Evolutionary conservation across 2,113 vertebrate species (phyloP), one percentile per base, ranked within the genome.

Genomic region (Halcyon malimbica): DNA sequence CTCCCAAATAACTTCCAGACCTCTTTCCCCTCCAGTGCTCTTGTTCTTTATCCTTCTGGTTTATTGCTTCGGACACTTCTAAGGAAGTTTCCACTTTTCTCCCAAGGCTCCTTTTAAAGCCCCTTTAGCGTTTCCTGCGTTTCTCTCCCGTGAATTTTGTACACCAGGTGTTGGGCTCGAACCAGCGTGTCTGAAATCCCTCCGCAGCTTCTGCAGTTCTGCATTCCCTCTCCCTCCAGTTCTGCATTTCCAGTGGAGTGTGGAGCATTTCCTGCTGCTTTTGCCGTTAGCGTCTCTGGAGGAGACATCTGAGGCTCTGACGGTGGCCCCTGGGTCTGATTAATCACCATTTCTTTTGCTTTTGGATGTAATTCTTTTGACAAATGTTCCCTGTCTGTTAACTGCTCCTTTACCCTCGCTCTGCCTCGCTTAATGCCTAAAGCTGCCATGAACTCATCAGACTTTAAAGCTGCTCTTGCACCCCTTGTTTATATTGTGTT

Each of bases 1-100:
- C 63, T 95, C 83, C 82, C 83, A 95, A 96, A 93, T 96, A 91
- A 82, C 64, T 95, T 96, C 95, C 97, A 97, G 96, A 90, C 53
- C 7, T 4, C 60, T 75, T 78, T 76, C n/a, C 26, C 18, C 35
- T 37, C 59, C 2, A 8, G 33, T 12, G n/a, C 77, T 64, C 53
- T 83, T 82, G 56, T 83, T 91, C 81, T 90, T 90, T 54, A 44
- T 53, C 92, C 76, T 90, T 87, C 94, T 89, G 25, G 14, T 95
- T 97, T 90, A 92, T 88, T 19, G 29, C 90, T 95, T 69, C n/a
- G 79, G 71, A 89, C 44, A 39, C 84, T 85, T 42, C 13, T 20
- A 24, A 79, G 57, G 83, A 89, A 88, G 93, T 73, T 89, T 87
- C 50, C 65, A 63, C 59, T 87, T 42, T 41, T 33, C 76, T 83